These are phyloP conservation scores for Nilaparvata lugens DNA, from an alignment of 1,140 invertebrate species.

Conservation along the genomic window DNA sequence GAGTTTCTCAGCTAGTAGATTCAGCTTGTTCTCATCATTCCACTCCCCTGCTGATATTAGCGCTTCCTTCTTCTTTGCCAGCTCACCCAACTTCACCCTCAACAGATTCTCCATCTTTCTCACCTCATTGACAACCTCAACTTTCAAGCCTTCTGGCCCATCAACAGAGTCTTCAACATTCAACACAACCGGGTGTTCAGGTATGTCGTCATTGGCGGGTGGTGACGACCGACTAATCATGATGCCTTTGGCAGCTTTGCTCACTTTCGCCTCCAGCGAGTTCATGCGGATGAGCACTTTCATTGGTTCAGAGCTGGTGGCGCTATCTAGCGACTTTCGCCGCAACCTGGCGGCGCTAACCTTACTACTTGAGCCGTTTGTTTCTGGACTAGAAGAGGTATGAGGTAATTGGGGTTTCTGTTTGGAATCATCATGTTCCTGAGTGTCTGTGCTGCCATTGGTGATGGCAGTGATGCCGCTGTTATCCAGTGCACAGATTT, in stretches of 20 bases:
- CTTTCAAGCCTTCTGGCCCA: constrained; percentile 1
- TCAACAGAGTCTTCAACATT: constrained; percentile 15
- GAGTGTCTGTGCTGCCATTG: background rate
- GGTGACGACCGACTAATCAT: constrained; percentile 13
- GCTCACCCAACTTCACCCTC: constrained; percentile 50
- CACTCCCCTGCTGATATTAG: constrained; percentile 51
- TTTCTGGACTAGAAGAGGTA: constrained; percentile 34
- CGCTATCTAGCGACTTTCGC: constrained; percentile 64
- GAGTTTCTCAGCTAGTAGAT: constrained; percentile 61
- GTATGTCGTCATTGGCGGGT: constrained; percentile 1
- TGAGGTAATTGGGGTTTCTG: constrained; percentile 35
- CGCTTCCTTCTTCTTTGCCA: constrained; percentile 49
- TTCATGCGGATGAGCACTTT: constrained; percentile 63
- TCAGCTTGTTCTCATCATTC: constrained; percentile 51
- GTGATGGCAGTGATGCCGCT: constrained; percentile 22
- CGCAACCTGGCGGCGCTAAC: constrained; percentile 32
- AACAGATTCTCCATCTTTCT: constrained; percentile 38
- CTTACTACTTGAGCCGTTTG: constrained; percentile 34
- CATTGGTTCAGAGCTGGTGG: constrained; percentile 64
- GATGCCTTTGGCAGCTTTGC: constrained; percentile 37
- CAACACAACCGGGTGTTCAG: constrained; percentile 4
- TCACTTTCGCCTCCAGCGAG: constrained; percentile 61
- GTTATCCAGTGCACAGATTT: constrained; percentile 55
- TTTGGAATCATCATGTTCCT: constrained; percentile 22
- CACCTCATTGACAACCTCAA: constrained; percentile 17